A percentile compares a stretch with the other conserved stretches of the same genome.
These are phyloP conservation scores for Lepidurus apus DNA, from an alignment of 1,140 invertebrate genomes.

Conservation along the genomic window DNA sequence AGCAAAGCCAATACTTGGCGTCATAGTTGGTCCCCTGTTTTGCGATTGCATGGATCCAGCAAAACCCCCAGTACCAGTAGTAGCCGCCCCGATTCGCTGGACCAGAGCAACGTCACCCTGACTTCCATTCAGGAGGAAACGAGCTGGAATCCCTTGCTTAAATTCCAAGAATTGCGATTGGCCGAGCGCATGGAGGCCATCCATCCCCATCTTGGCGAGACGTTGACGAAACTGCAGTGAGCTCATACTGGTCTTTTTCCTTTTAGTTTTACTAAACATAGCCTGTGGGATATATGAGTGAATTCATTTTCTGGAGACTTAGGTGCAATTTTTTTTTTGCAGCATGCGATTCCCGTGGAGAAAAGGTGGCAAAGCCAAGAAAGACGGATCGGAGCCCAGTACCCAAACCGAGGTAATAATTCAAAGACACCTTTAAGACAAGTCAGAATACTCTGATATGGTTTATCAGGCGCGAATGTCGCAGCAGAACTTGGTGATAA, in stretches of 20 bases:
- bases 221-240: background rate
- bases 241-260: too few species aligned
- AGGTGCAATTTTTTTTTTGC: too few species aligned
- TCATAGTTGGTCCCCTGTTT: background rate
- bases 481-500: too few species aligned
- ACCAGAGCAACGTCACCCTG: background rate
- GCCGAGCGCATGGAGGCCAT: background rate
- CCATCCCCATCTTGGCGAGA: background rate
- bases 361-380: background rate
- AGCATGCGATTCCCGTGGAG: background rate
- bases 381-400: background rate
- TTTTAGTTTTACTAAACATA: background rate
- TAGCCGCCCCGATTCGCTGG: background rate
- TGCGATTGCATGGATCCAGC: background rate
- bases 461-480: too few species aligned
- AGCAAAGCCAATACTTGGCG: background rate
- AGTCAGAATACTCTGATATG: background rate
- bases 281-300: too few species aligned
- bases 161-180: background rate
- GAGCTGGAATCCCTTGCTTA: background rate
- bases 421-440: too few species aligned
- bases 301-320: background rate
- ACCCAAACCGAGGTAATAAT: background rate
- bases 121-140: background rate
- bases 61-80: background rate